Evolutionary conservation across 2,113 vertebrate genomes (phyloP), one percentile per base, ranked within the genome.

Genomic region (Alexandromys fortis): DNA sequence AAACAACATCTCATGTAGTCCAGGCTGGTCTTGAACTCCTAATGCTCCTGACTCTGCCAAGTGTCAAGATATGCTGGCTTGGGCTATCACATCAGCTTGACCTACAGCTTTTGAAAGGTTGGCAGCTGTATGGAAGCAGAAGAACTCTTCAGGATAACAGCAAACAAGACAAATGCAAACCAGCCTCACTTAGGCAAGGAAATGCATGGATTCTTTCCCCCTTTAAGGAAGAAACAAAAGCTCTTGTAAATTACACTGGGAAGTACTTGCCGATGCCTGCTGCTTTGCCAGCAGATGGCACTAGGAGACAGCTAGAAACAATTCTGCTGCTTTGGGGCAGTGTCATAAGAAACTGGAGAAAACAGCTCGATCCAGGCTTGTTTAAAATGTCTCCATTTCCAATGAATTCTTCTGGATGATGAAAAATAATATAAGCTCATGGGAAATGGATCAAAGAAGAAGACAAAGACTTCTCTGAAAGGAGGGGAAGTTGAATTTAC

Each of bases 241-340:
- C 61, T 92, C 45, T 86, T 89, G 68, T 75, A 96, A 96, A 95
- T 75, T 79, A 79, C 30, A 16, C 0, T 1, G 26, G 42, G 35
- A 95, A 96, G 6, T 52, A 83, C 7, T 49, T 30, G 21, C 1
- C 0, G 21, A 22, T 38, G 13, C 42, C 55, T 86, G 49, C 28
- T 28, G 38, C 83, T 97, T 98, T 96, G 96, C 95, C 98, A 98
- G 97, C 92, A 98, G 98, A 96, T 98, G 98, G 98, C 98, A 98
- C 97, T 98, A 96, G 94, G 97, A 92, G 65, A 98, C 93, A 98
- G 95, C 85, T 65, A 63, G 94, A 95, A 76, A 86, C 21, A 13
- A 45, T 45, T 58, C 24, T 26, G 7, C 24, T 26, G 7, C 2
- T 7, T 26, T 77, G 72, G 72, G 72, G 45, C 58, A 30, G 58